Base-by-base conservation (phyloP, 2,888 invertebrate genomes). In the Erpobdella octoculata region DNA sequence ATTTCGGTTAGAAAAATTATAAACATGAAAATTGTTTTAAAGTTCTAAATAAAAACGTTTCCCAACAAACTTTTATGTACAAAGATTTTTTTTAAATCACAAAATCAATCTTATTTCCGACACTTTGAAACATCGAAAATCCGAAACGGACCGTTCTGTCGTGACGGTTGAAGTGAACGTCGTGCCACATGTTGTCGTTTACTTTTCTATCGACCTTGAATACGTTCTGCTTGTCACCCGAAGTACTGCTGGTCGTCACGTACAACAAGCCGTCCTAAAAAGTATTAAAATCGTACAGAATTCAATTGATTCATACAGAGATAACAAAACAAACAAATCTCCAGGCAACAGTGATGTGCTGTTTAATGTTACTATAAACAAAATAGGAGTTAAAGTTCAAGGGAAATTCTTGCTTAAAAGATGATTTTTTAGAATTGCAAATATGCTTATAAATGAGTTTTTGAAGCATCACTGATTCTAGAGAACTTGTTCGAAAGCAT, bases 181-280 rank as follows among this genome's bases (percentile, higher is more conserved):
- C 68, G 61, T 76, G 76, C 76, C 76, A 76, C 33, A 72, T 66
- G 66, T 66, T 66, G 36, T 71, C 71, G 31, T 67, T 37, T 5
- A 71, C 28, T 53, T 58, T 21, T 25, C n/a, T 5, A 8, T 25
- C 21, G 18, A 6, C 46, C 25, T 31, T 18, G 18, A 68, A 12
- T 28, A 25, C 9, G 41, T 12, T 25, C 38, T 21, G 35, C 25
- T 38, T 18, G n/a, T n/a, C 21, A 35, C 36, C 31, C 4, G 53
- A 9, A 18, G 68, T 59, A 18, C 21, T 21, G 36, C 59, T 70
- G 9, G 59, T 25, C 12, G 59, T 70, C 28, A 71, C 21, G 35
- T 71, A 71, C 2, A 71, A 48, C 0, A 64, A 21, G 33, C 64
- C 62, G 28, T 64, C 62, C 62, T 71, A 33, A n/a, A 62, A 15